phyloP scores from a whole-genome alignment of 2,113 vertebrate species.

The Pomatorhinus ruficollis region DNA sequence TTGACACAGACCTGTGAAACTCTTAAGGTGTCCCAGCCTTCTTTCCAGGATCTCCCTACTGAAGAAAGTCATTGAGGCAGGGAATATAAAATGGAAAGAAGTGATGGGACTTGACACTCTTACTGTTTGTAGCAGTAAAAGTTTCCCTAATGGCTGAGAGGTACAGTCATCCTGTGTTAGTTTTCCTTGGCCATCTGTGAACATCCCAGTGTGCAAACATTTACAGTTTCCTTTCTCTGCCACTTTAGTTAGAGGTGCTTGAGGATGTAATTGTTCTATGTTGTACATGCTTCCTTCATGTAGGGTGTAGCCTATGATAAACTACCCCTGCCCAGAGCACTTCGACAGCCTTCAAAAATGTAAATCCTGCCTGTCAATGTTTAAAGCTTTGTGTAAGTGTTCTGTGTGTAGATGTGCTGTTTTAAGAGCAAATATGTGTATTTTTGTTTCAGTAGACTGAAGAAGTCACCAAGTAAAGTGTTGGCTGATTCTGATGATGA shows the following conservation, averaged over 20 bases:
- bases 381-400: background rate
- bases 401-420: background rate
- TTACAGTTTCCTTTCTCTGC: background rate
- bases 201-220: background rate
- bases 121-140: background rate
- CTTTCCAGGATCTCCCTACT: background rate
- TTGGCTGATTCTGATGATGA: constrained; percentile 82
- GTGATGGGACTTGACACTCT: background rate
- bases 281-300: background rate
- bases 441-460: constrained; percentile 80
- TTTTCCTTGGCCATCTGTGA: background rate
- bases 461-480: constrained; percentile 82
- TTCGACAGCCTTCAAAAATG: background rate
- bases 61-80: background rate
- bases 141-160: background rate
- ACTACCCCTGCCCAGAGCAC: background rate
- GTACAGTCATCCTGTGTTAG: background rate
- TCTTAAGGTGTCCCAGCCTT: background rate
- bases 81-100: background rate
- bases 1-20: background rate
- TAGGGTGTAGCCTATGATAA: background rate
- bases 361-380: background rate
- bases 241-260: background rate
- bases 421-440: background rate
- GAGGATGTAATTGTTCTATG: background rate